Evolutionary conservation across 2,113 vertebrate species (phyloP).

Genomic region (Percina caprodes): DNA sequence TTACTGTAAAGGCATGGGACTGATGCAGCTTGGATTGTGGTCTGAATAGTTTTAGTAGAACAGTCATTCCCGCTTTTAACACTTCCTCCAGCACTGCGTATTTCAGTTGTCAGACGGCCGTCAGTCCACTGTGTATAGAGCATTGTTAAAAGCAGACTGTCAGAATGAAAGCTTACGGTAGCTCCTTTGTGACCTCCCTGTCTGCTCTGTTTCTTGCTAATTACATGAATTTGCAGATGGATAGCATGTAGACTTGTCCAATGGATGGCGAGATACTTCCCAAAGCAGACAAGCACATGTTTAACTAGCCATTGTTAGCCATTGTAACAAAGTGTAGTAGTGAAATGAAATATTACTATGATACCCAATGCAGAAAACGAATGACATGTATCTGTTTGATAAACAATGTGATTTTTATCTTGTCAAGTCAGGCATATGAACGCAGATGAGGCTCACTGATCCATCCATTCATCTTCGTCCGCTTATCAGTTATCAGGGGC

Average conservation of each 20-base stretch:
- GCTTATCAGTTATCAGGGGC: too few species aligned
- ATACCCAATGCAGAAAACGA: neutral
- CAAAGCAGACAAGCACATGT: neutral
- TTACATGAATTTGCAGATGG: constrained; percentile 25
- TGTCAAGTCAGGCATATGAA: constrained; percentile 33
- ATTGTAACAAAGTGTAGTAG: neutral
- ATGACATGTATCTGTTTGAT: constrained; percentile 34
- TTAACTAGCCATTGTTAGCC: too few species aligned
- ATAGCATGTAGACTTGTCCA: neutral
- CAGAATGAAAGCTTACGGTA: constrained; percentile 18
- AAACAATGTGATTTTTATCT: constrained; percentile 41
- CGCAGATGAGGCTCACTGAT: constrained; percentile 20
- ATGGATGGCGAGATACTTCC: neutral
- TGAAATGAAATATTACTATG: constrained; percentile 30
- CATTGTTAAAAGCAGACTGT: constrained; percentile 20
- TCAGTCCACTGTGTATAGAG: constrained; percentile 15
- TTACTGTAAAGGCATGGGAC: constrained; percentile 47
- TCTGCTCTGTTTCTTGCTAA: neutral
- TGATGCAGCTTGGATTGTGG: constrained; percentile 34
- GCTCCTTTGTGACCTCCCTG: neutral
- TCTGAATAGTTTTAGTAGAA: constrained; percentile 31
- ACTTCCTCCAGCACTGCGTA: constrained; percentile 43
- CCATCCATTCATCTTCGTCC: too few species aligned
- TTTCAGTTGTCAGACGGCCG: constrained; percentile 24
- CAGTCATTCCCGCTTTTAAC: constrained; percentile 55